These are phyloP conservation scores for Mongoloraphidia duomilia DNA, from an alignment of 2,888 invertebrate genomes.

Conservation along the genomic window DNA sequence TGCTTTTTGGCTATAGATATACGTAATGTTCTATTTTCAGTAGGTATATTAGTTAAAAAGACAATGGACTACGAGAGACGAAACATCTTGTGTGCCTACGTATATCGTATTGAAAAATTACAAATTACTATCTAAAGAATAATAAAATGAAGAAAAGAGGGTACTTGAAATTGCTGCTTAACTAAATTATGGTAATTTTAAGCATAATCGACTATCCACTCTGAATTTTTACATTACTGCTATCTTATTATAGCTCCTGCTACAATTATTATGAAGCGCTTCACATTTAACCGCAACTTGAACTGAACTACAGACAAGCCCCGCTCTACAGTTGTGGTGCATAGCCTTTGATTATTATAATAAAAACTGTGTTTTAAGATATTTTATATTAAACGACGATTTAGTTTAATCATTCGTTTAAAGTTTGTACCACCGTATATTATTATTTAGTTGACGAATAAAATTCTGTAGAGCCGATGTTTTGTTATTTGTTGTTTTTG, in stretches of 20 bases:
- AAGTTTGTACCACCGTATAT: background rate
- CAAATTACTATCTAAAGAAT: no score
- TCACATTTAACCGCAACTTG: background rate
- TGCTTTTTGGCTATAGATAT: no score
- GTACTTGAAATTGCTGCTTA: conserved; percentile 2
- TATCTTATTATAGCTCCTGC: background rate
- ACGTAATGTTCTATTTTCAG: no score
- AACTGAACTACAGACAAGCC: background rate
- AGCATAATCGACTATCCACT: conserved; percentile 26
- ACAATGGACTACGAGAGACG: no score
- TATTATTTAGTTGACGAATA: no score
- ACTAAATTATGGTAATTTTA: conserved; percentile 30
- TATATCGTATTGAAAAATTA: no score
- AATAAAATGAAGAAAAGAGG: no score
- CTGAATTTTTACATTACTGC: conserved; percentile 19
- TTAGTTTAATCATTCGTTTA: conserved; percentile 2
- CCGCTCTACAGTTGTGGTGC: background rate
- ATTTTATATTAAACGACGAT: conserved; percentile 7
- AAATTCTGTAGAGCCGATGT: no score
- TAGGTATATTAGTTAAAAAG: no score
- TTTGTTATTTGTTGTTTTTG: no score
- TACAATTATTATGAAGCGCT: background rate
- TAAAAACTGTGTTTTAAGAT: conserved; percentile 5
- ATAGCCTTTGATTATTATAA: background rate
- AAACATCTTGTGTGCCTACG: no score